Evolutionary conservation across 2,888 invertebrate species (phyloP).

Genomic region (Clunio marinus): DNA sequence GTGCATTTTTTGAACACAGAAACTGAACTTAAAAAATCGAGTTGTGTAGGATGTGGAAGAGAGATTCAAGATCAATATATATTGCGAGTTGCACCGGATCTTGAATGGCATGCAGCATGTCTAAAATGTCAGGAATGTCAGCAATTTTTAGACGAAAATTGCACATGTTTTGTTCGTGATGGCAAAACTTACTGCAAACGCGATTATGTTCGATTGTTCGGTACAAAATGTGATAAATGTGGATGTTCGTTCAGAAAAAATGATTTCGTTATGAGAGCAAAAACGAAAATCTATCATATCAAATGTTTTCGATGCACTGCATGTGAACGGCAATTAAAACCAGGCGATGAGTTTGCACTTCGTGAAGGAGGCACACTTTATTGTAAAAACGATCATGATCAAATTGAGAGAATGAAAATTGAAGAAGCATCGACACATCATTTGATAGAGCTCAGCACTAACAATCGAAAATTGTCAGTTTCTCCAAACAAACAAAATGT

Average conservation of each 20-base stretch:
- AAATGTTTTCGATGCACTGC: conserved; percentile 97
- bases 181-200: conserved; percentile 98
- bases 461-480: conserved; percentile 44
- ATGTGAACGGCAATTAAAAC: conserved; percentile 85
- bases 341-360: conserved; percentile 97
- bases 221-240: conserved; percentile 97
- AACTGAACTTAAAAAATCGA: conserved; percentile 68
- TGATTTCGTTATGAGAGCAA: conserved; percentile 98
- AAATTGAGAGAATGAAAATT: conserved; percentile 22
- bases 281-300: conserved; percentile 96
- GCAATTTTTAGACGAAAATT: conserved; percentile 93
- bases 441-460: conserved; percentile 41
- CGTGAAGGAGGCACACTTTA: conserved; percentile 92
- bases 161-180: conserved; percentile 98
- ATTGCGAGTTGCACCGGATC: conserved; percentile 93
- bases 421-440: conserved; percentile 15
- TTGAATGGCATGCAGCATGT: conserved; percentile 99
- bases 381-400: conserved; percentile 89
- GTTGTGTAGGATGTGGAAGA: conserved; percentile 94
- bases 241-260: conserved; percentile 88
- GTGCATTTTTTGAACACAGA: conserved; percentile 55
- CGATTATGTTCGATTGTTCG: conserved; percentile 97
- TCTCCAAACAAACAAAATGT: conserved; percentile 48
- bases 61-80: conserved; percentile 99
- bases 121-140: conserved; percentile 97